Conservation (phyloP, 1,140 invertebrate genomes). For the Drosophila bocqueti region DNA sequence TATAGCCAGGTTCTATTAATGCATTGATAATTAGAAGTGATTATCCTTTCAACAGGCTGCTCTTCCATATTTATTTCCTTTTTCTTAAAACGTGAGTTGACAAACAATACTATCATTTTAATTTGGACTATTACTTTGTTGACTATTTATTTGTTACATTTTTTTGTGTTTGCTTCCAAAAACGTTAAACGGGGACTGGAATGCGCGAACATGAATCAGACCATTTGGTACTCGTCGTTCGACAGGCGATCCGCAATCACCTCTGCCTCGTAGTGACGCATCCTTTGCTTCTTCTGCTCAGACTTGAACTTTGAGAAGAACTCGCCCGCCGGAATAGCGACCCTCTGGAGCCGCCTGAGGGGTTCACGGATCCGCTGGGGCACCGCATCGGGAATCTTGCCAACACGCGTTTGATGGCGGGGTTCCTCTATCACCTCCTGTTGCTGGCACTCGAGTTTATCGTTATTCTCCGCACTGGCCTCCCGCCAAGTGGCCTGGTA, state of each 20-base stretch:
- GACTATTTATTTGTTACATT: neutral
- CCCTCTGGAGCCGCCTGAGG: conserved; percentile 3
- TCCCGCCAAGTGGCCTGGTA: conserved; percentile 23
- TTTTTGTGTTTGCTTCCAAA: neutral
- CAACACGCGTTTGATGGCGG: accelerated
- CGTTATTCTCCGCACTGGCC: neutral
- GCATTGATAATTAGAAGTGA: no score
- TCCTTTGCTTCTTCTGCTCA: conserved; percentile 12
- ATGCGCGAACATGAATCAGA: neutral
- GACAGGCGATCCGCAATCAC: neutral
- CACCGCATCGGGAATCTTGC: no score
- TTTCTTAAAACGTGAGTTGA: no score
- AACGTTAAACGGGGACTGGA: neutral
- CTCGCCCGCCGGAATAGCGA: neutral
- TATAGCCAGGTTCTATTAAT: neutral
- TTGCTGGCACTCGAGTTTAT: neutral
- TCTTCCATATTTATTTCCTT: no score
- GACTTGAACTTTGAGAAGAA: conserved; percentile 10
- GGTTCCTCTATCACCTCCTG: no score
- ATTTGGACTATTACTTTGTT: neutral
- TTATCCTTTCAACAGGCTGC: no score
- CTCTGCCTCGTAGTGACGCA: conserved; percentile 6
- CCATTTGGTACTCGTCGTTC: neutral
- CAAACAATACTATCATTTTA: no score
- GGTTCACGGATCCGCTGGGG: neutral